Base-by-base conservation (phyloP, 2,113 vertebrate genomes). In the Rhinolophus sinicus region DNA sequence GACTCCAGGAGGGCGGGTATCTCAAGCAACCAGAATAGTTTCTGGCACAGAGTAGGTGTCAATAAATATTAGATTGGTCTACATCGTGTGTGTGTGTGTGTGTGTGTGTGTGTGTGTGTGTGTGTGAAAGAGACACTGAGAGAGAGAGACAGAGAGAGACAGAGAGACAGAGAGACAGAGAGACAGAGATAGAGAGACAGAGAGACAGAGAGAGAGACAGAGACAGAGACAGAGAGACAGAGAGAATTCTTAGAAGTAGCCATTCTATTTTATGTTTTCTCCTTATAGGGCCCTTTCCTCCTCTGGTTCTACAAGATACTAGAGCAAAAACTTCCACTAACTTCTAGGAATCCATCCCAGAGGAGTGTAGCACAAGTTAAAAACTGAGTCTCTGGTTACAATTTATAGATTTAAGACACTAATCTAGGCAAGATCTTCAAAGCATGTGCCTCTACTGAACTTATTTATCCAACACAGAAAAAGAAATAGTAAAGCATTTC, bases 381-480 rank as follows among this genome's bases (percentile, higher is more conserved):
- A 52, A 82, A 91, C 35, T 52, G 28, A 93, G 21, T 9, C 89
- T 90, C 60, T 89, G 72, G 24, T 96, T 83, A 84, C 6, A 64
- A 97, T 72, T 72, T 54, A 88, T 65, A 93, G 72, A 67, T 33
- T 64, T 64, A 75, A 73, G 33, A 65, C 28, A 76, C 28, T n/a
- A 52, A 85, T 67, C 58, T n/a, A 76, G 87, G 78, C 80, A 97
- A 97, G 93, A 96, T 90, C 19, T 22, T 87, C 84, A 97, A 98
- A 96, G 28, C 65, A 70, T 52, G 40, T 69, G 7, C 82, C n/a
- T 97, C 67, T 93, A n/a, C 81, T 97, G 76, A 96, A 90, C 60
- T 85, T 87, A 86, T 44, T 89, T 96, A 95, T 58, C 38, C 78
- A 97, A 94, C 94, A 92, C 88, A 89, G 73, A 97, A 97, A 96